phyloP scores from a whole-genome alignment of 2,888 invertebrate species.

The Steinernema carpocapsae region DNA sequence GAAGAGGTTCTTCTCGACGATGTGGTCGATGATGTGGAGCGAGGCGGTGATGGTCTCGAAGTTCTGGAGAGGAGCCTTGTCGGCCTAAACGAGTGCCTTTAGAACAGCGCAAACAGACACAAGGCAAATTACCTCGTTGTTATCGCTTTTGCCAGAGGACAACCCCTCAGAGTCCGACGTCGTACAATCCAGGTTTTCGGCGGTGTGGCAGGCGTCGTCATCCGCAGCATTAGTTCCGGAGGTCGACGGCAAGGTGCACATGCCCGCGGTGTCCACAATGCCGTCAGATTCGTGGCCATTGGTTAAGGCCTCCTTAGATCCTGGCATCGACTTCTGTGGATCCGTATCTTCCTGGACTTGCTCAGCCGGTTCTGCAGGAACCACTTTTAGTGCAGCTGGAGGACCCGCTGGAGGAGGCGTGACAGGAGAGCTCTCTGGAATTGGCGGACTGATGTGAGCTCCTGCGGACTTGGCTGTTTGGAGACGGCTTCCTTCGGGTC shows the following conservation, averaged over 20 bases:
- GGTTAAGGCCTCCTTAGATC: no score
- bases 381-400: no score
- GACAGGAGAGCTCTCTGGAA: no score
- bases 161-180: not conserved
- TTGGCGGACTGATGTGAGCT: no score
- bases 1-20: slow-evolving; percentile 4
- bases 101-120: not conserved
- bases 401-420: no score
- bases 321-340: no score
- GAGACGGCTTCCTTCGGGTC: not conserved
- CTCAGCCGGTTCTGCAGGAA: no score
- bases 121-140: not conserved
- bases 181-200: slow-evolving; percentile 2
- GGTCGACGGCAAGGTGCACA: not conserved
- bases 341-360: no score
- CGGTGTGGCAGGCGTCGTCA: not conserved
- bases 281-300: no score
- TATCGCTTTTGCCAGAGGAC: not conserved
- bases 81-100: not conserved
- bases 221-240: not conserved
- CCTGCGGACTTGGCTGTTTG: not conserved
- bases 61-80: not conserved
- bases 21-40: not conserved
- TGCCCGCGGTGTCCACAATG: no score
- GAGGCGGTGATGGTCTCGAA: not conserved